phyloP scores from a whole-genome alignment of 1,140 invertebrate species.

The Drosophila tropicalis region DNA sequence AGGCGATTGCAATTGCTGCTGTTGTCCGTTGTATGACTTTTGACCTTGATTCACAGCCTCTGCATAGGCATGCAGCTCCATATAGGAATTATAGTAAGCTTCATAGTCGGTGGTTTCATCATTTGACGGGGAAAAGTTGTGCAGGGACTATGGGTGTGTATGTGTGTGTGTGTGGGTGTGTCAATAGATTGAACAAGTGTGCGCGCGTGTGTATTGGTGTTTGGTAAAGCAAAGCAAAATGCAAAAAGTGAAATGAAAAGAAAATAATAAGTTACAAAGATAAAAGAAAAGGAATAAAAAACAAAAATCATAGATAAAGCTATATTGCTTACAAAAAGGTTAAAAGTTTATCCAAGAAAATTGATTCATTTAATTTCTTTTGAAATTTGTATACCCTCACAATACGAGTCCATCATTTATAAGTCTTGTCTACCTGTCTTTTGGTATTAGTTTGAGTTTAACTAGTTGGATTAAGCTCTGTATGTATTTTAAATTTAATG shows the following conservation, averaged over 20 bases:
- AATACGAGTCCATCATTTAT: too few relatives aligned
- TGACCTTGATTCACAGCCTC: conserved; percentile 47
- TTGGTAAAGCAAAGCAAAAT: conserved; percentile 50
- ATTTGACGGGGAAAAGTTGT: conserved; percentile 43
- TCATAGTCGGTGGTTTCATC: conserved; percentile 61
- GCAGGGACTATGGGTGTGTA: conserved; percentile 50
- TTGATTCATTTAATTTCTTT: conserved; percentile 4
- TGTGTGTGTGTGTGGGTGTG: conserved; percentile 10
- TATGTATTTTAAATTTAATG: too few relatives aligned
- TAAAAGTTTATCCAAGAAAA: conserved; percentile 2
- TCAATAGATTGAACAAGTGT: conserved; percentile 14
- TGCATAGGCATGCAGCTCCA: conserved; percentile 68
- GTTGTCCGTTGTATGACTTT: conserved; percentile 45
- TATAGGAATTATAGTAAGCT: conserved; percentile 74
- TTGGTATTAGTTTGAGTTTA: too few relatives aligned
- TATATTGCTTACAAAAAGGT: neutral
- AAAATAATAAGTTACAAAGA: conserved; percentile 47
- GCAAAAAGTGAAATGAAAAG: conserved; percentile 51
- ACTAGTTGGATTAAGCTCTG: too few relatives aligned
- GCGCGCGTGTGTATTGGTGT: conserved; percentile 38
- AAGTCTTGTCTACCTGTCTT: too few relatives aligned
- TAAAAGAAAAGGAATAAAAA: conserved; percentile 23
- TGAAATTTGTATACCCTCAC: neutral
- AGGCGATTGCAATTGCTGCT: conserved; percentile 31
- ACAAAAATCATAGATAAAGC: conserved; percentile 29